Evolutionary conservation across 1,140 invertebrate genomes (phyloP).

Genomic region (Drosophila pectinifera): DNA sequence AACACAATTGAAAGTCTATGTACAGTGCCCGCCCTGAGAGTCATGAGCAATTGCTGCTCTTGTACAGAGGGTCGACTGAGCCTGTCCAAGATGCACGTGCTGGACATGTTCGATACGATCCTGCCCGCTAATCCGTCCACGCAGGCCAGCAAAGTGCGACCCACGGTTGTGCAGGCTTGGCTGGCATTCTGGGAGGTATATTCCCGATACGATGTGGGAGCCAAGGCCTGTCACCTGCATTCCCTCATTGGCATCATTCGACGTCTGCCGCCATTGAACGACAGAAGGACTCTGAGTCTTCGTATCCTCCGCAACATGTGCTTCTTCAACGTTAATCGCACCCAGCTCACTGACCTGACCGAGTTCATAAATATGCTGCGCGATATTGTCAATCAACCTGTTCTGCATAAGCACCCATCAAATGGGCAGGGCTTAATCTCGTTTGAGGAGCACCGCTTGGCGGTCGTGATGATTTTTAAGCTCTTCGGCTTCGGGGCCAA

Average conservation of each 20-base stretch:
- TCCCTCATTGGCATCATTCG: conserved; percentile 50
- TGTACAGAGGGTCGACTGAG: conserved; percentile 65
- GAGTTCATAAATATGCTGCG: conserved; percentile 59
- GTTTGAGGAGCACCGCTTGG: conserved; percentile 65
- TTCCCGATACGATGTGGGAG: conserved; percentile 84
- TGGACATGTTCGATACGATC: conserved; percentile 83
- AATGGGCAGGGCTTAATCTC: conserved; percentile 4
- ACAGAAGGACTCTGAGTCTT: conserved; percentile 46
- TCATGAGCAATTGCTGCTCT: conserved; percentile 73
- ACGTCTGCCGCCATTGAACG: conserved; percentile 15
- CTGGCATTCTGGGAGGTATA: conserved; percentile 85
- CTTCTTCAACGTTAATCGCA: conserved; percentile 60
- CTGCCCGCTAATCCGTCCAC: conserved; percentile 22
- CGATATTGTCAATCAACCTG: conserved; percentile 44
- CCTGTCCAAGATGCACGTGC: conserved; percentile 74
- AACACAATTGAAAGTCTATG: background rate
- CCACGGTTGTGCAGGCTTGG: conserved; percentile 84
- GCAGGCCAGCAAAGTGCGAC: conserved; percentile 75
- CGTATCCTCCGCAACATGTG: conserved; percentile 79
- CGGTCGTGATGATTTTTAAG: conserved; percentile 63
- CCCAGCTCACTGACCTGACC: conserved; percentile 28
- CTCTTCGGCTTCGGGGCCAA: conserved; percentile 71
- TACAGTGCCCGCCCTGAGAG: conserved; percentile 50
- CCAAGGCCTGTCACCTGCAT: conserved; percentile 57
- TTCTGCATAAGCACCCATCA: background rate